Evolutionary conservation across 1,140 invertebrate genomes (phyloP).

Genomic region (Zaprionus ornatus): DNA sequence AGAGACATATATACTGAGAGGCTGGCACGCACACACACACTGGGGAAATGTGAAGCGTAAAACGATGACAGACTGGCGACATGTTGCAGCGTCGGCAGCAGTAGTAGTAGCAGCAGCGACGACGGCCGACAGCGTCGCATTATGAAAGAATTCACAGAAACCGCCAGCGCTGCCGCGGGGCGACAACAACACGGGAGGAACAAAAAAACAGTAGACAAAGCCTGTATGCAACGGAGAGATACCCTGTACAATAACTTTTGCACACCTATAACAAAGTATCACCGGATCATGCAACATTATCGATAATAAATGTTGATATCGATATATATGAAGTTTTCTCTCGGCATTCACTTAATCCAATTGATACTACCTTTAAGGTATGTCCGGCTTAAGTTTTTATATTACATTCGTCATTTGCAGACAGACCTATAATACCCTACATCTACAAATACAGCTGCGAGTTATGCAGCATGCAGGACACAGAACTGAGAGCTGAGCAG

Average conservation of each 20-base stretch:
- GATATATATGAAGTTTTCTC: not conserved
- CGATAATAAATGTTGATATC: not conserved
- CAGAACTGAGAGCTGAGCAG: not conserved
- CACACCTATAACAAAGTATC: not conserved
- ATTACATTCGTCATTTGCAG: not conserved
- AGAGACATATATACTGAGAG: not conserved
- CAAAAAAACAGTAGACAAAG: not conserved
- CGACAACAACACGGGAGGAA: conserved; percentile 5
- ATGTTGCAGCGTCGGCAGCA: conserved; percentile 28
- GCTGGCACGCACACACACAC: conserved; percentile 21
- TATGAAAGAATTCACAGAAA: conserved; percentile 61
- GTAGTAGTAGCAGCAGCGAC: conserved; percentile 29
- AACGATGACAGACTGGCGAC: conserved; percentile 49
- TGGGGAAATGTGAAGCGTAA: conserved; percentile 46
- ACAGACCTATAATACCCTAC: not conserved
- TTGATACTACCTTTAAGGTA: not conserved
- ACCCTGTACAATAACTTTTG: not conserved
- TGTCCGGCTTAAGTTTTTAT: not conserved
- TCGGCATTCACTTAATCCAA: not conserved
- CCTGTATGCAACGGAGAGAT: not conserved
- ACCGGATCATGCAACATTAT: not conserved
- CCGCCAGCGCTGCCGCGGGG: conserved; percentile 25
- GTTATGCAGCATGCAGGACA: conserved; percentile 7
- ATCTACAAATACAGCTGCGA: not conserved
- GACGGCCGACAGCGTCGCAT: conserved; percentile 58